phyloP scores from a whole-genome alignment of 2,888 invertebrate genomes.

The Cepaea hortensis region DNA sequence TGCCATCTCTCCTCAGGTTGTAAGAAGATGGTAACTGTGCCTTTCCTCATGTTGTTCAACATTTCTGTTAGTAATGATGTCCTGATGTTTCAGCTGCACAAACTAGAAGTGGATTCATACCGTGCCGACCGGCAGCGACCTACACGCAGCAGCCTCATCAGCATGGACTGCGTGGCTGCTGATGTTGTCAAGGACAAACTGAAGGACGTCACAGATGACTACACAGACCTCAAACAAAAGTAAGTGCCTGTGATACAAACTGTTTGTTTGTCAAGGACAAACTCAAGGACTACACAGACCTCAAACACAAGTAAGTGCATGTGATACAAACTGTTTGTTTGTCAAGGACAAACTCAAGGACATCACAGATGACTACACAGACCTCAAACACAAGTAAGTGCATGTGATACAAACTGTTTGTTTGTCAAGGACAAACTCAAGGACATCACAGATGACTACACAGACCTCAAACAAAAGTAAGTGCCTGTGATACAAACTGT shows the following conservation, averaged over 20 bases:
- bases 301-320: conserved; percentile 84
- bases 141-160: conserved; percentile 64
- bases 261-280: conserved; percentile 69
- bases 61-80: neutral
- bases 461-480: conserved; percentile 88
- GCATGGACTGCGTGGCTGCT: conserved; percentile 78
- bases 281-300: conserved; percentile 80
- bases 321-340: too few species aligned
- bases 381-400: conserved; percentile 87
- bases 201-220: conserved; percentile 79
- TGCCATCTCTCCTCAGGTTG: neutral
- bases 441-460: conserved; percentile 80
- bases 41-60: neutral
- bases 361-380: conserved; percentile 80
- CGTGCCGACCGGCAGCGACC: conserved; percentile 79
- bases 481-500: conserved; percentile 74
- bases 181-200: conserved; percentile 69
- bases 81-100: conserved; percentile 60
- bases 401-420: conserved; percentile 50
- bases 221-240: conserved; percentile 86
- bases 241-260: conserved; percentile 79
- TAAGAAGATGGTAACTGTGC: neutral
- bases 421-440: conserved; percentile 69
- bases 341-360: conserved; percentile 78
- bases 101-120: conserved; percentile 70